Base-by-base conservation (phyloP, 1,140 invertebrate species). In the Eupristina koningsbergeri region DNA sequence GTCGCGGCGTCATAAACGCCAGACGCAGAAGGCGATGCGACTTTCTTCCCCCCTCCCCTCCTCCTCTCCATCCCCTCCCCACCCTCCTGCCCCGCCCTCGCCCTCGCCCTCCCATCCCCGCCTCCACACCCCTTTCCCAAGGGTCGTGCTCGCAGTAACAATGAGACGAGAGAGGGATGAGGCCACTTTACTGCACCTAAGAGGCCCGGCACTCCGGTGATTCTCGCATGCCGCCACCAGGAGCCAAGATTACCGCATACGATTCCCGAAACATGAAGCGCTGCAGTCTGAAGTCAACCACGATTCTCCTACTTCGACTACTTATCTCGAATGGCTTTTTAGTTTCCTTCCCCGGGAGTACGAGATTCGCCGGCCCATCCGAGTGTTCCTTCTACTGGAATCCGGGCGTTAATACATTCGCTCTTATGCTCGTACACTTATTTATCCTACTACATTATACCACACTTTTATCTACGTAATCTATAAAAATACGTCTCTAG, bases 1-100 rank as follows among this genome's bases (percentile, higher is more conserved):
- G 86, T 53, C 86, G 87, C 86, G 80, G 85, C 88, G 88, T 89
- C 89, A 89, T 92, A 92, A 92, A 92, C 88, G 89, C 89, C 90
- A 89, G 86, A 84, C 87, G 86, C 89, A 91, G 88, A 86, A 89
- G 86, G 82, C 83, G 81, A 8, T 36, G n/a, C 36, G n/a, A 31
- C 77, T 69, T 71, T 80, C 88, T 87, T 88, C 86, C 88, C 85
- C 85, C 22, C 19, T 11, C 17, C 64, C 64, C 64, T 71, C 80
- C 88, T 87, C 87, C 86, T 89, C 85, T 86, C 22, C 19, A 15
- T 19, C 64, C 64, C 64, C 29, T 11, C 17, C 31, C 9, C 9
- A 0, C 64, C 64, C 15, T 13, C 13, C 19, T 5, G 5, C 34
- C 6, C 19, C 64, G 3, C 36, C 3, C 67, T 26, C 36, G 0